Percentiles rank a stretch among this genome's conserved stretches.
These are phyloP conservation scores for Pyrgilauda ruficollis DNA, from an alignment of 2,113 vertebrate genomes.

Conservation along the genomic window DNA sequence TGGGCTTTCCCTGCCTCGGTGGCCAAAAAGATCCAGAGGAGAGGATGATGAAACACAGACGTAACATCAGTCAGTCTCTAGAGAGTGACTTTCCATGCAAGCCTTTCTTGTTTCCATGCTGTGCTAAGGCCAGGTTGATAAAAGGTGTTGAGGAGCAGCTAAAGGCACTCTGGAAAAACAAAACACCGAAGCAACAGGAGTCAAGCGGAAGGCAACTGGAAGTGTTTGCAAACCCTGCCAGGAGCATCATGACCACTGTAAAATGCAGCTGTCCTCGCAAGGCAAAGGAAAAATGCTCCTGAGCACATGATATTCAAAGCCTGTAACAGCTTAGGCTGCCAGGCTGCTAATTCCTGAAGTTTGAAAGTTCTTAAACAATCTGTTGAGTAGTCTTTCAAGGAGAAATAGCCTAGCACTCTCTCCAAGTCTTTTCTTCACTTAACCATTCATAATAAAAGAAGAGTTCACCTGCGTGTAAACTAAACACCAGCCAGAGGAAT, in stretches of 20 bases:
- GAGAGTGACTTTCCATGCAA: not conserved
- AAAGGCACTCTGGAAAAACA: not conserved
- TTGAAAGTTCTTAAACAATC: not conserved
- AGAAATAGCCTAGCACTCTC: not conserved
- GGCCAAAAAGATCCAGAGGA: not conserved
- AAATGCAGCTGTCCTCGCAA: not conserved
- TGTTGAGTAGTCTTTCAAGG: not conserved
- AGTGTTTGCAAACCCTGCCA: not conserved
- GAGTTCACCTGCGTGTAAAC: not conserved
- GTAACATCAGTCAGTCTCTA: not conserved
- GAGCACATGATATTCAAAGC: not conserved
- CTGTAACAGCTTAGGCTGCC: not conserved
- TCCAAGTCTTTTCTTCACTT: not conserved
- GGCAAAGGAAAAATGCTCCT: not conserved
- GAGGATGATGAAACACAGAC: not conserved
- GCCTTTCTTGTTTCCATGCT: not conserved
- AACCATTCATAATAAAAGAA: not conserved
- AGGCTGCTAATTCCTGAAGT: not conserved
- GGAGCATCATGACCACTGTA: not conserved
- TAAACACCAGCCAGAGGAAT: not conserved
- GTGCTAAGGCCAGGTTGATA: not conserved
- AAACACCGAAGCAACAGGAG: not conserved
- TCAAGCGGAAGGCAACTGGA: accelerated
- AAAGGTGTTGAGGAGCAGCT: not conserved
- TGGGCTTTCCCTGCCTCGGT: not conserved